Base-by-base conservation (phyloP, 1,140 invertebrate species). In the Drosophila erecta region DNA sequence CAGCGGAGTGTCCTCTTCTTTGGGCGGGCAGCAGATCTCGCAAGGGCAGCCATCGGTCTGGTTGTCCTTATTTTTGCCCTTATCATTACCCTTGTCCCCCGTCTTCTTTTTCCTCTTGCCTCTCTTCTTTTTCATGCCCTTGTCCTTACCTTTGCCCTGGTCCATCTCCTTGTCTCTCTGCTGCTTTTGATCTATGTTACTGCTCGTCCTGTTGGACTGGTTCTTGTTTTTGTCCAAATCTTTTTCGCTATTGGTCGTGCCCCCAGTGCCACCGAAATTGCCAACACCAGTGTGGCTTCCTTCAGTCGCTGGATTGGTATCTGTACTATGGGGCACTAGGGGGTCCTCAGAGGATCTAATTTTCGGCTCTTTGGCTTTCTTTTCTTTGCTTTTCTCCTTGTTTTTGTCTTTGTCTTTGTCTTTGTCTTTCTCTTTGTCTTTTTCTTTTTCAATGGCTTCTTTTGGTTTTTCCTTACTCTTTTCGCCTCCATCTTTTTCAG, bases 31-130 rank as follows among this genome's bases (percentile, higher is more conserved):
- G 11, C 81, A 84, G 10, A 79, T 57, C 22, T 54, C 46, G 43
- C 81, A 86, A 1, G 83, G 81, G 20, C 78, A 81, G 24, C 71
- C 69, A 15, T 8, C 1, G 2, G 22, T 14, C 14, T 22, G 22
- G 3, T 11, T 7, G 2, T 11, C 33, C 14, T 24, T 11, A 22
- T 4, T 43, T 3, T 22, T 55, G 24, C 4, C 24, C 4, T 17
- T 59, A 6, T 22, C 40, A 11, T 20, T 40, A 8, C 6, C 15
- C 20, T 22, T 38, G 20, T 11, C 24, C 10, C 11, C 12, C 20
- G 8, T 49, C 1, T 24, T 59, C 10, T 38, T 47, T 6, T 40
- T 50, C 0, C 8, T 44, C 10, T 41, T 46, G 0, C 35, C n/a
- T 3, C 20, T 43, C 4, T 14, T 43, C 4, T 17, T 15, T 3